Conservation (phyloP, 2,113 vertebrate genomes). For the Bubo bubo region DNA sequence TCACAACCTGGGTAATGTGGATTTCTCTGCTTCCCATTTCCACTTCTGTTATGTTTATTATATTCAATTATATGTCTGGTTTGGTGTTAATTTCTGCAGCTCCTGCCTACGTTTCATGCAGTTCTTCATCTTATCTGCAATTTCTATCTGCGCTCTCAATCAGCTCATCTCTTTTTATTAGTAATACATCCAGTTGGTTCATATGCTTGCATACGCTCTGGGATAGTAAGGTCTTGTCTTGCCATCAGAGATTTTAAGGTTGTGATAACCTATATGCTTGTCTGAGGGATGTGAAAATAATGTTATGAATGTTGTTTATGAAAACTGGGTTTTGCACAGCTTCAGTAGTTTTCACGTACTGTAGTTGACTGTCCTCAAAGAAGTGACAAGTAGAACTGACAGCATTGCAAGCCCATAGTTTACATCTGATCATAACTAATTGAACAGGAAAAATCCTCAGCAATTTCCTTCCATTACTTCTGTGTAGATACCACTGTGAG, state of each 20-base stretch:
- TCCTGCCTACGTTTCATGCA: background rate
- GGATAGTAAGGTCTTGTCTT: conserved; percentile 17
- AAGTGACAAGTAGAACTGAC: background rate
- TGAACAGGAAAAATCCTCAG: background rate
- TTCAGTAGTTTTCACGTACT: background rate
- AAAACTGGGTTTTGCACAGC: background rate
- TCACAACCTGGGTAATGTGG: background rate
- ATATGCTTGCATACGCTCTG: background rate
- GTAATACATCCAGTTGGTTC: conserved; percentile 10
- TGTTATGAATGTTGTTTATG: conserved; percentile 48
- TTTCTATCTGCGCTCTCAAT: background rate
- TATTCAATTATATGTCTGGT: background rate
- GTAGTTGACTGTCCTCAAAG: background rate
- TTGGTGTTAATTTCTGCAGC: conserved; percentile 14
- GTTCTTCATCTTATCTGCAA: conserved; percentile 1
- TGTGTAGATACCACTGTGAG: background rate
- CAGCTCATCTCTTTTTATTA: conserved; percentile 43
- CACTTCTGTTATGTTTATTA: conserved; percentile 25
- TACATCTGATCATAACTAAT: background rate
- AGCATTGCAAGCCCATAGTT: background rate
- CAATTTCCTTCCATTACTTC: background rate
- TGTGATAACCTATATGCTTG: conserved; percentile 26
- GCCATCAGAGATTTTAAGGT: conserved; percentile 14
- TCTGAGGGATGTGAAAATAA: conserved; percentile 50
- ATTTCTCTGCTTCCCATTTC: conserved; percentile 27